A percentile compares a stretch with the other conserved stretches of the same genome.
phyloP scores from a whole-genome alignment of 2,113 vertebrate genomes.

The Amia ocellicauda region DNA sequence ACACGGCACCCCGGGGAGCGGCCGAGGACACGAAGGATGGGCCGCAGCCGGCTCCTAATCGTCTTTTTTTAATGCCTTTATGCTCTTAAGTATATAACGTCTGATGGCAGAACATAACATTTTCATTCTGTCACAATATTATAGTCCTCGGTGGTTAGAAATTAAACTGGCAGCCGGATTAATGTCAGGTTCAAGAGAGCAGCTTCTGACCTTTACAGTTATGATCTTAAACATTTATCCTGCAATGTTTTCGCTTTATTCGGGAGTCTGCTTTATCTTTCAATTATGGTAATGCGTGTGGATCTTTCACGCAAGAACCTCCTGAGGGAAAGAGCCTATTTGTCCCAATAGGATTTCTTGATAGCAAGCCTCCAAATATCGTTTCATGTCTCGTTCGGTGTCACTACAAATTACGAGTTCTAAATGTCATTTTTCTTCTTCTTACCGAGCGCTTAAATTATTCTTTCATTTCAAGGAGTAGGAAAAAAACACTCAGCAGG shows the following conservation, averaged over 20 bases:
- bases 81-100: background rate
- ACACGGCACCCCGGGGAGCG: no score
- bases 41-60: background rate
- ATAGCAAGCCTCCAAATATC: background rate
- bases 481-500: background rate
- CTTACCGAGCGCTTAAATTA: background rate
- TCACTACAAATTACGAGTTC: background rate
- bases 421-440: background rate
- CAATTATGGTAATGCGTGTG: conserved; percentile 54
- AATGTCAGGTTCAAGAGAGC: conserved; percentile 42
- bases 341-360: background rate
- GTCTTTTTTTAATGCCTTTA: background rate
- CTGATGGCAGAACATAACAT: background rate
- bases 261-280: conserved; percentile 31
- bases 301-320: conserved; percentile 32
- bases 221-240: conserved; percentile 51
- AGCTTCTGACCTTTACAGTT: conserved; percentile 52
- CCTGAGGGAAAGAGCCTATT: conserved; percentile 24
- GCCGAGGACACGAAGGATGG: background rate
- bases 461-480: background rate
- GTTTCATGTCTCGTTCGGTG: background rate
- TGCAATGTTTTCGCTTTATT: conserved; percentile 38
- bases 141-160: conserved; percentile 20
- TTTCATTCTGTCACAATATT: conserved; percentile 28
- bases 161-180: conserved; percentile 47